Base-by-base conservation (phyloP, 2,797 vertebrate genomes). In the Chelon labrosus region DNA sequence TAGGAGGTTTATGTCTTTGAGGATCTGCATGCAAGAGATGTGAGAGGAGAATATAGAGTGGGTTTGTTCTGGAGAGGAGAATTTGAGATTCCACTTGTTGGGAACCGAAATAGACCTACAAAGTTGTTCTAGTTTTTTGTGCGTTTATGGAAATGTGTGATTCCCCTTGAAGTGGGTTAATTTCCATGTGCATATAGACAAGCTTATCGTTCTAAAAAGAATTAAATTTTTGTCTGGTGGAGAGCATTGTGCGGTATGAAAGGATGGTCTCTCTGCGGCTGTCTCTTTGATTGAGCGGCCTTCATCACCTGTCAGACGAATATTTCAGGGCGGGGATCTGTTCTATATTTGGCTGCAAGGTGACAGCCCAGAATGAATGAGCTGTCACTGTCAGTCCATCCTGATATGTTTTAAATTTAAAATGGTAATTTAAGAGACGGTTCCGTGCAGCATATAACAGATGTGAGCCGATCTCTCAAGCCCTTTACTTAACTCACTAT, bases 341-440 rank as follows among this genome's bases (percentile, higher is more conserved):
- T 12, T 13, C 85, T 91, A 87, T 91, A 72, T 89, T 86, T 84
- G 87, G 85, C 65, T 47, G n/a, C 72, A 80, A 76, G 81, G 73
- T 79, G 85, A 78, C 83, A 75, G 69, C 44, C 47, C 46, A 65
- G 74, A 78, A 86, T 77, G 74, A 86, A 84, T 67, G 70, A 86
- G 60, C 66, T 65, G 50, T 80, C 77, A 73, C 50, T 52, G 75
- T 73, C 58, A 57, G 20, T 44, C 31, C 60, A 10, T 41, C 16
- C 14, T 73, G 82, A 83, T 70, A 66, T 75, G 25, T 79, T 78
- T 79, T 44, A 75, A 39, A 84, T 87, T 80, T 66, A 82, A 87
- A 78, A 85, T 76, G 76, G 37, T 75, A 73, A 85, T 86, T 80
- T 75, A 65, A 57, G 59, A 41, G 16, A 47, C n/a, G 56, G 51